Evolutionary conservation across 53 echinoderm and acorn worm genomes (phyloP).

Genomic region (Stichopus horrens): DNA sequence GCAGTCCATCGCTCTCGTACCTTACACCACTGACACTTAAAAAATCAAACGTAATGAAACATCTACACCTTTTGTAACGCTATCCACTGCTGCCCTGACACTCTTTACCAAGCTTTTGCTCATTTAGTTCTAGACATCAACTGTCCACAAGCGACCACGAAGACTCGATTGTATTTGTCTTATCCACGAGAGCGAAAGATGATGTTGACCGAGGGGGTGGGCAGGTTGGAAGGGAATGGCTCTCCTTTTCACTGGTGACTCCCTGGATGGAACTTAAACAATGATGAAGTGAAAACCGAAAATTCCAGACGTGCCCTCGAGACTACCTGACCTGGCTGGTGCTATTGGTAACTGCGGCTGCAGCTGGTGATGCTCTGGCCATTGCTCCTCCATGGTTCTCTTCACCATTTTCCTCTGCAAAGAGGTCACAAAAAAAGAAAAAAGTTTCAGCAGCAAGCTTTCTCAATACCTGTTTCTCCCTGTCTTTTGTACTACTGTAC

Average conservation of each 20-base stretch:
- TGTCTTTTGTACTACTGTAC: neutral
- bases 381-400: conserved; percentile 40
- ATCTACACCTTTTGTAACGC: no score
- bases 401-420: conserved; percentile 33
- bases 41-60: no score
- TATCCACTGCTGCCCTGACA: no score
- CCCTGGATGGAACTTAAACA: neutral
- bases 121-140: neutral
- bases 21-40: no score
- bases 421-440: neutral
- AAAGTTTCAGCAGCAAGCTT: neutral
- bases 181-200: neutral
- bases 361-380: conserved; percentile 37
- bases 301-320: conserved; percentile 24
- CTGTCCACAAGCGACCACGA: neutral
- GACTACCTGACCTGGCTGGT: conserved; percentile 55
- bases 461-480: neutral
- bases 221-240: neutral
- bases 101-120: no score
- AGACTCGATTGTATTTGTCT: neutral
- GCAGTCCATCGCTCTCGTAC: no score
- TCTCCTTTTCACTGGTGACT: neutral
- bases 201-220: neutral
- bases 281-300: conserved; percentile 9
- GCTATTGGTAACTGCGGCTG: neutral